Evolutionary conservation across 2,888 invertebrate genomes (phyloP), one percentile per base, ranked within the genome.

Genomic region (Cryptophagus acutangulus): DNA sequence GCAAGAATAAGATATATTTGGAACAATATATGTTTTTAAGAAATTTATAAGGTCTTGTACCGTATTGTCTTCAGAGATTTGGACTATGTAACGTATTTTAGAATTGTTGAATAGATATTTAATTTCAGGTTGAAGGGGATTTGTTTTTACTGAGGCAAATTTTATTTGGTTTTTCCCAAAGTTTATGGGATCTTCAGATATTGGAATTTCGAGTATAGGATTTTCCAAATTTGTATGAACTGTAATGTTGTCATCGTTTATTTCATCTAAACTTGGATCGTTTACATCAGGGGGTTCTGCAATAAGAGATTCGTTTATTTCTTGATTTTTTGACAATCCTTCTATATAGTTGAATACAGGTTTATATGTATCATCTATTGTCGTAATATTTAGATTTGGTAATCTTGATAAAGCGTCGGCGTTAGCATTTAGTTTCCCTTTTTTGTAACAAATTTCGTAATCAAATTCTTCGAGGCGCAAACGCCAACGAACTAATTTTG

Each of bases 401-500:
- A 31, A 15, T 3, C 31, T 14, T 31, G 31, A 15, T 5, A 31
- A n/a, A 3, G 31, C 15, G 31, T 31, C 31, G 3, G 31, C 31
- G 2, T 15, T 16, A 15, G 8, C 16, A 16, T 31, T 31, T 16
- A 5, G 15, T 9, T 3, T 5, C 2, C 31, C 31, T 13, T 35
- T 35, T 35, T 24, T 35, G 9, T 35, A 35, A 3, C 12, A 8
- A 25, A 35, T 35, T 5, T 20, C 10, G 12, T 35, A 35, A 15
- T 35, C 25, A 10, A 24, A 35, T 10, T 35, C 25, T 24, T 35
- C 35, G 13, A 35, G 15, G 12, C 25, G 24, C 6, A 25, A 9
- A 1, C 35, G 10, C 35, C 35, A 24, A 2, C 35, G 2, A 2
- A 36, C n/a, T 14, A 25, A 16, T 35, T 47, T 51, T 12, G 35